Percentiles rank a stretch among this genome's conserved stretches.
phyloP scores from a whole-genome alignment of 2,113 vertebrate species.

The Centropus bengalensis region DNA sequence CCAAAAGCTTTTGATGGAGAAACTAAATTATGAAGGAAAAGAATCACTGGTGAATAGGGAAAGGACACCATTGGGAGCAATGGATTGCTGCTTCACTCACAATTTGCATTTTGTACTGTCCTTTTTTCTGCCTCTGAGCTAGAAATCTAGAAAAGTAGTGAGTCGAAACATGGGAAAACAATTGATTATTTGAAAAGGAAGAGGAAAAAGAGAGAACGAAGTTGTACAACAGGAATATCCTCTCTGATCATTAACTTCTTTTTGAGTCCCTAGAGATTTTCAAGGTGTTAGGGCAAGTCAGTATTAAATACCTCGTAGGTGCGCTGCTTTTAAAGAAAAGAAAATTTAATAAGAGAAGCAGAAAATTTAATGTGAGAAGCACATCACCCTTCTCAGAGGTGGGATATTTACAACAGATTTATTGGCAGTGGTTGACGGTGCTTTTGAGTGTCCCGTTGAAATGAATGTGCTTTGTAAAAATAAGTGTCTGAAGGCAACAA shows the following conservation, averaged over 20 bases:
- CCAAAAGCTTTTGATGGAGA: not conserved
- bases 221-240: not conserved
- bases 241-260: not conserved
- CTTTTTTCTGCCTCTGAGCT: not conserved
- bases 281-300: not conserved
- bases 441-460: not conserved
- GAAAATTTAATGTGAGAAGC: too few species aligned
- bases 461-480: not conserved
- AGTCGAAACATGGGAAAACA: not conserved
- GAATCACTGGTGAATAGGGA: not conserved
- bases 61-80: not conserved
- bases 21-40: not conserved
- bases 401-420: not conserved
- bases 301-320: not conserved
- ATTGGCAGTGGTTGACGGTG: not conserved
- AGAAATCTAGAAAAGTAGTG: not conserved
- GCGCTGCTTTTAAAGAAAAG: not conserved
- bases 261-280: not conserved
- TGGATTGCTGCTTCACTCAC: not conserved
- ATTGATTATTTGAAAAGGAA: not conserved
- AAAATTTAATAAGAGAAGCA: not conserved
- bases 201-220: not conserved
- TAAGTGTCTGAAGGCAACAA: not conserved
- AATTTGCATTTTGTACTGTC: not conserved
- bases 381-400: not conserved